Evolutionary conservation across 2,888 invertebrate species (phyloP), one percentile per base, ranked within the genome.

Genomic region (Polia nebulosa): DNA sequence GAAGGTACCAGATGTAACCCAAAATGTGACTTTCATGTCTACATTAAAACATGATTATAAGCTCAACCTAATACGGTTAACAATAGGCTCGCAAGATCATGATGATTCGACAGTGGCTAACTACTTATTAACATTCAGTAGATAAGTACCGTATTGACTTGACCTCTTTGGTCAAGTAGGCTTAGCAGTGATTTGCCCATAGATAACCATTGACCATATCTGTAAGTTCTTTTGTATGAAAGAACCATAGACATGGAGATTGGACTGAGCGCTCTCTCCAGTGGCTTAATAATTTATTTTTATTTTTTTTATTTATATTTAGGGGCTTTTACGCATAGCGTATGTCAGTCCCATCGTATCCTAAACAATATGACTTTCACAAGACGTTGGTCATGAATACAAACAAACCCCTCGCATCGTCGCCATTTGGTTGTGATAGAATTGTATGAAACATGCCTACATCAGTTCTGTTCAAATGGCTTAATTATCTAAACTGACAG

Each of bases 81-180:
- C 34, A 72, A 76, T 29, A 25, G 52, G 25, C 11, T 29, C 8
- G 69, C 41, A 27, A 41, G 22, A 44, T 72, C 69, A 76, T 11
- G 53, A 55, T 76, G 72, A 72, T 59, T 76, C 25, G 52, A 47
- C 52, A 59, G 29, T 25, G 41, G 52, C 45, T 67, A 58, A 67
- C 32, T 68, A 52, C 52, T 9, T 36, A 58, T 55, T 76, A 29
- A 68, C 17, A 44, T 11, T 17, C 34, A 34, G 61, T 20, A 22
- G 29, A 36, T 36, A 72, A 41, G 52, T 68, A 52, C 68, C 41
- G 45, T 25, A 58, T 68, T 52, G 15, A 49, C 47, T 53, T 53
- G 69, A 76, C 76, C 58, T 58, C 47, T 76, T 29, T 44, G 47
- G 22, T 39, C 11, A 68, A 47, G 34, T 53, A 47, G 36, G 55